Conservation (phyloP, 2,888 invertebrate genomes). For the Tethea ocularis region DNA sequence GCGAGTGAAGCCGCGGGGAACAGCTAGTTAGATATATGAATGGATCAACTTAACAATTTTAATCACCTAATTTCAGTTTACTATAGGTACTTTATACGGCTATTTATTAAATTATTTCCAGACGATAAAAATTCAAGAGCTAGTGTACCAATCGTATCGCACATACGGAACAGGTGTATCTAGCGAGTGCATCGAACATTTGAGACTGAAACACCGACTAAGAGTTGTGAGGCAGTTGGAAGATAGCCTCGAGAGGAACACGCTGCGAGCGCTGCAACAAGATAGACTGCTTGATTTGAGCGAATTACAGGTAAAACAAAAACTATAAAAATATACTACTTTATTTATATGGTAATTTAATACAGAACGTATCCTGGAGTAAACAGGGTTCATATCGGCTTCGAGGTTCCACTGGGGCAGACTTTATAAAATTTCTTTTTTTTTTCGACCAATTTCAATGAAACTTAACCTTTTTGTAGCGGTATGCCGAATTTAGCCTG, state of each 20-base stretch:
- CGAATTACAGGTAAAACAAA: constrained; percentile 83
- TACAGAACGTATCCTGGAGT: no score
- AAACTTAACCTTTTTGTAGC: no score
- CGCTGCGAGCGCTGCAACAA: constrained; percentile 91
- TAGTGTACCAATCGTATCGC: constrained; percentile 94
- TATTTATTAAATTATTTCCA: constrained; percentile 39
- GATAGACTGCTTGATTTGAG: constrained; percentile 87
- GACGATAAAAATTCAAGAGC: constrained; percentile 90
- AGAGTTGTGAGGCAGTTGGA: constrained; percentile 96
- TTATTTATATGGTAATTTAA: no score
- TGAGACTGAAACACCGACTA: constrained; percentile 95
- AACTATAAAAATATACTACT: background rate
- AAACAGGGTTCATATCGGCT: no score
- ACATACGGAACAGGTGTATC: constrained; percentile 91
- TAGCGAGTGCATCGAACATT: constrained; percentile 93
- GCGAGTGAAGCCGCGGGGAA: no score
- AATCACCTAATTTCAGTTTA: background rate
- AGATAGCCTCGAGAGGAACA: constrained; percentile 93
- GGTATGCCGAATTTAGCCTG: no score
- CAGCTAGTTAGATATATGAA: no score
- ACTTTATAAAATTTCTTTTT: no score
- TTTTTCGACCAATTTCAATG: no score
- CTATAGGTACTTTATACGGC: background rate
- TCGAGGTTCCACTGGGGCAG: no score
- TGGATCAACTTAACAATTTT: no score